Base-by-base conservation (phyloP, 2,113 vertebrate genomes). In the Bubo blakistoni region DNA sequence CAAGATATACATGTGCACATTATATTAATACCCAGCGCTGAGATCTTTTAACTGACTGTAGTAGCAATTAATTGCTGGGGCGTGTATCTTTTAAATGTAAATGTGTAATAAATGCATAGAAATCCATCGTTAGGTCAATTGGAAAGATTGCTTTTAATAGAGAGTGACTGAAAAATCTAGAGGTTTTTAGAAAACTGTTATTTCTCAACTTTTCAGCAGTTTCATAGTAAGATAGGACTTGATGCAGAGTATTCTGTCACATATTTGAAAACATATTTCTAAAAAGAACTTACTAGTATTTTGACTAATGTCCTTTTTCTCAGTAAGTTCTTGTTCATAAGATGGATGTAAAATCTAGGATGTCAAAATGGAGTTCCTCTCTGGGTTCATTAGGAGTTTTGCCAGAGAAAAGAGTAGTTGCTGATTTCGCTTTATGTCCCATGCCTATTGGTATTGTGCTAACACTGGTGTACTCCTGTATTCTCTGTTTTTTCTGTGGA, bases 401-500 rank as follows among this genome's bases (percentile, higher is more conserved):
- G 36, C 32, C 44, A 61, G 32, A 51, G 38, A n/a, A 81, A 78
- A 77, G n/a, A 10, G 22, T 40, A 72, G 16, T 22, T 79, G 29
- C 11, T 80, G 58, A 32, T 70, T 66, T 84, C 90, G 14, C 49
- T 89, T 81, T 51, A 58, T 38, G 30, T 42, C 44, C n/a, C 34
- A 11, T 40, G 10, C 2, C 25, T 67, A 19, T 38, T 55, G 59
- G 34, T 61, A 49, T 16, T 89, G 61, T 46, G 61, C 22, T 81
- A 71, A 78, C 25, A 22, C 2, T 74, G 57, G 11, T 0, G 0
- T 69, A 44, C 19, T 79, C 74, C 15, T 57, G 24, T 52, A 34
- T 30, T 71, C 29, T 73, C 6, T 16, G 79, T 78, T 89, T 76
- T 40, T 87, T 79, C 40, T 70, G 19, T 36, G 21, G 11, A 27